phyloP scores from a whole-genome alignment of 2,888 invertebrate genomes.

The Deroplatys truncata region DNA sequence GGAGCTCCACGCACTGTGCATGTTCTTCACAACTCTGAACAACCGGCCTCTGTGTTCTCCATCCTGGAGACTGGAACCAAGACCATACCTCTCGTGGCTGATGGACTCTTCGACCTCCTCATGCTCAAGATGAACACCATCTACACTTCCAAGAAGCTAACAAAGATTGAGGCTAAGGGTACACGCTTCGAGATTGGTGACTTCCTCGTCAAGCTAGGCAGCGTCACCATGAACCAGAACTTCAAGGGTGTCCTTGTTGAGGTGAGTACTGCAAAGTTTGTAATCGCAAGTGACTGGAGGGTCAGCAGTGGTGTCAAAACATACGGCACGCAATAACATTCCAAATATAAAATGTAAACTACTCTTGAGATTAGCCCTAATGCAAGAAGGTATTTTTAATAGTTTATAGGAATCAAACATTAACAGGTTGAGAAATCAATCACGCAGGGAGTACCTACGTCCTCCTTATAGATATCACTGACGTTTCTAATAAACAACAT shows the following conservation, averaged over 20 bases:
- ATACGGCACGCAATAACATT: not conserved
- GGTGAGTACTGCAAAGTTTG: slow-evolving; percentile 48
- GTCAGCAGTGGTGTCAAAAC: not conserved
- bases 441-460: too few relatives aligned
- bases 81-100: slow-evolving; percentile 83
- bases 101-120: slow-evolving; percentile 83
- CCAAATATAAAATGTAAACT: too few relatives aligned
- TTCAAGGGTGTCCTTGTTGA: slow-evolving; percentile 92
- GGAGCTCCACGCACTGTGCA: slow-evolving; percentile 80
- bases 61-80: slow-evolving; percentile 83
- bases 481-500: too few relatives aligned
- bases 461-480: too few relatives aligned
- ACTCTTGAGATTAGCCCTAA: too few relatives aligned
- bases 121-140: slow-evolving; percentile 86
- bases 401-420: too few relatives aligned
- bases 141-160: slow-evolving; percentile 85
- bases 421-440: too few relatives aligned
- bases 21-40: slow-evolving; percentile 93
- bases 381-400: too few relatives aligned
- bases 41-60: slow-evolving; percentile 91
- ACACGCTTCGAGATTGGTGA: slow-evolving; percentile 84
- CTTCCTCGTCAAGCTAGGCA: slow-evolving; percentile 89
- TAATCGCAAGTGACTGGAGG: too few relatives aligned
- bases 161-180: slow-evolving; percentile 85
- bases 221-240: slow-evolving; percentile 86